phyloP scores from a whole-genome alignment of 2,113 vertebrate genomes.

The Chrysochloris asiatica region DNA sequence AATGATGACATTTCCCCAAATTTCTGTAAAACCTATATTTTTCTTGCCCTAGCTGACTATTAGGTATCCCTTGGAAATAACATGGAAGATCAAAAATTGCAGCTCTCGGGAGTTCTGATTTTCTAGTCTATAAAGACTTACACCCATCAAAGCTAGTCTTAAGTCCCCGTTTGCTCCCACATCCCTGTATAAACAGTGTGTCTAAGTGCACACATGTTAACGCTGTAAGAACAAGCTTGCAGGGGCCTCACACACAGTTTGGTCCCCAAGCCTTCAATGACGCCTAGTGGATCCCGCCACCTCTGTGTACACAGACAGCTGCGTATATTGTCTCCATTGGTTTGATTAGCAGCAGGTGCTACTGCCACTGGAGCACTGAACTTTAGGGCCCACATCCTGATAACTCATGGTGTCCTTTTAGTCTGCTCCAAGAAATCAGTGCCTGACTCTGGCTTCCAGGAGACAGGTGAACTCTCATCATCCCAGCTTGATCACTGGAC shows the following conservation, averaged over 20 bases:
- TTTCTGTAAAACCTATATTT: background rate
- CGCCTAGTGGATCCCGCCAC: fast-evolving
- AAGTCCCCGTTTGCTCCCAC: background rate
- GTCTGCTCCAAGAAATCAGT: fast-evolving
- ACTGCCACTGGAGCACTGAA: background rate
- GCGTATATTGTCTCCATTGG: fast-evolving
- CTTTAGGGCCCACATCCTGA: background rate
- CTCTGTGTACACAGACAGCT: background rate
- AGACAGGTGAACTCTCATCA: background rate
- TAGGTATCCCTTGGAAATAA: slow-evolving; percentile 45
- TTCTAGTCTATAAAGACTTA: background rate
- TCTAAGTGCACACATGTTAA: fast-evolving
- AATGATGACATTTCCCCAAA: slow-evolving; percentile 22
- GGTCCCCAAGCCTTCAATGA: fast-evolving
- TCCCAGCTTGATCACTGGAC: background rate
- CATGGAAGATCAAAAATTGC: background rate
- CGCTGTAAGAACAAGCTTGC: background rate
- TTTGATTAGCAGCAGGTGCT: background rate
- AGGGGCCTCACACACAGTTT: fast-evolving
- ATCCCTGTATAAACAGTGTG: fast-evolving
- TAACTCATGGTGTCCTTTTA: background rate
- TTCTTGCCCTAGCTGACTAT: background rate
- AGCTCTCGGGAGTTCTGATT: background rate
- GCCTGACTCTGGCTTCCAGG: background rate
- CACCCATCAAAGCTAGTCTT: background rate